Conservation (phyloP, 1,140 invertebrate genomes). For the Lordiphosa clarofinis region DNA sequence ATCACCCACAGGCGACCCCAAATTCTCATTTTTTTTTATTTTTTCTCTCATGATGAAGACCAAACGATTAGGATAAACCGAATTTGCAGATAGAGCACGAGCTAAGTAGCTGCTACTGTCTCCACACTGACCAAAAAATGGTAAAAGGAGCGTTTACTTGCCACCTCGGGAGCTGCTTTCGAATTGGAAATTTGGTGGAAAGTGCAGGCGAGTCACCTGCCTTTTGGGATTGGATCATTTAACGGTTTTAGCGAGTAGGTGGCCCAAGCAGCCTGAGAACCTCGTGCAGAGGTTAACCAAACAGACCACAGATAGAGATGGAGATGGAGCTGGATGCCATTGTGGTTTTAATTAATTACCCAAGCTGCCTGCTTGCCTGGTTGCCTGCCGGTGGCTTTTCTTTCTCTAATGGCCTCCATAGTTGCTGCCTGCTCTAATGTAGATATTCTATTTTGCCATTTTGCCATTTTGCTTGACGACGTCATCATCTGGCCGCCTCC, state of each 20-base stretch:
- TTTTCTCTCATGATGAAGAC: too few relatives aligned
- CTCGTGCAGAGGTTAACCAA: constrained; percentile 43
- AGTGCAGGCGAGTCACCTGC: constrained; percentile 24
- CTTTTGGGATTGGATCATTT: constrained; percentile 6
- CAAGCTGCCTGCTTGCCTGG: constrained; percentile 16
- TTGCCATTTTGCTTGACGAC: constrained; percentile 27
- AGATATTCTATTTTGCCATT: constrained; percentile 51
- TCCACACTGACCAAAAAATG: too few relatives aligned
- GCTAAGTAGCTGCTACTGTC: too few relatives aligned
- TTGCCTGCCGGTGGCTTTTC: constrained; percentile 42
- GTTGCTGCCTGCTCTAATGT: constrained; percentile 51
- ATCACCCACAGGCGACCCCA: neutral
- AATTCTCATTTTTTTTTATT: too few relatives aligned
- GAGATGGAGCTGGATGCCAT: constrained; percentile 17
- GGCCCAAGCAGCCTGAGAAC: constrained; percentile 50
- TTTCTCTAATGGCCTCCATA: constrained; percentile 41
- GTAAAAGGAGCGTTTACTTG: too few relatives aligned
- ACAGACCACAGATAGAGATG: constrained; percentile 12
- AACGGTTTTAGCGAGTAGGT: constrained; percentile 20
- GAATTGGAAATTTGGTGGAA: constrained; percentile 28
- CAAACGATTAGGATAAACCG: too few relatives aligned
- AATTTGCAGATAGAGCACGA: too few relatives aligned
- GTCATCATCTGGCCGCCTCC: constrained; percentile 62
- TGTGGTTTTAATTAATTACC: constrained; percentile 68
- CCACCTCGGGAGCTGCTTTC: constrained; percentile 29